Conservation (phyloP, 1,140 invertebrate genomes). For the Marisa cornuarietis region DNA sequence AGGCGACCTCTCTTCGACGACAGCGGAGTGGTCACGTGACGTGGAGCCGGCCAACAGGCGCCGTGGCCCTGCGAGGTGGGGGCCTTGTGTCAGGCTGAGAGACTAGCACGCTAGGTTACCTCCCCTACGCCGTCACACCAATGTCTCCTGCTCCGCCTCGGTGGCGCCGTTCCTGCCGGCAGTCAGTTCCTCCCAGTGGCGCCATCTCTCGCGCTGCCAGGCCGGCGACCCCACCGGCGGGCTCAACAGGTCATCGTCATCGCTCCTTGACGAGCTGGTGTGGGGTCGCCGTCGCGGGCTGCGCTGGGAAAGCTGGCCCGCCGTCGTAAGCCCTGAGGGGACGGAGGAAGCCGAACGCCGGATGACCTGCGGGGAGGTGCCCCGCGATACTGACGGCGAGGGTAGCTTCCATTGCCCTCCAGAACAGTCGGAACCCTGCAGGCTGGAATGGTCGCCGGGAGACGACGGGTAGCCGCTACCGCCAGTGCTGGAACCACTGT, state of each 20-base stretch:
- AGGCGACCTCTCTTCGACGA: background rate
- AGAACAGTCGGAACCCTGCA: slow-evolving; percentile 31
- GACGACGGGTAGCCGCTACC: slow-evolving; percentile 40
- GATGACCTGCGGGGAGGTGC: slow-evolving; percentile 30
- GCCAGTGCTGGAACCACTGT: slow-evolving; percentile 36
- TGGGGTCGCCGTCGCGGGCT: slow-evolving; percentile 1
- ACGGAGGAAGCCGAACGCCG: slow-evolving; percentile 17
- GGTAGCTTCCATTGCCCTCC: slow-evolving; percentile 35
- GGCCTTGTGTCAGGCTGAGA: background rate
- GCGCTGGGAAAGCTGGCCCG: background rate
- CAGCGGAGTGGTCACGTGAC: background rate
- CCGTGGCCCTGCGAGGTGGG: background rate
- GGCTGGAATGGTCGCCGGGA: slow-evolving; percentile 32
- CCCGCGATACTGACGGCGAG: slow-evolving; percentile 37
- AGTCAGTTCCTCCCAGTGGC: slow-evolving; percentile 35
- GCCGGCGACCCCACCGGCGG: slow-evolving; percentile 28
- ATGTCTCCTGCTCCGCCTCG: slow-evolving; percentile 43
- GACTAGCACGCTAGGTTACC: background rate
- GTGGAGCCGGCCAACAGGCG: background rate
- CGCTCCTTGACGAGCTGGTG: slow-evolving; percentile 2
- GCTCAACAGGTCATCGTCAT: slow-evolving; percentile 16
- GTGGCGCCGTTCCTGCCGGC: slow-evolving; percentile 42
- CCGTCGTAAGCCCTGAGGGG: too few relatives aligned
- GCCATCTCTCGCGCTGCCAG: slow-evolving; percentile 43
- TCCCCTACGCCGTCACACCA: slow-evolving; percentile 20